Base-by-base conservation (phyloP, 2,113 vertebrate genomes). In the Sardina pilchardus region DNA sequence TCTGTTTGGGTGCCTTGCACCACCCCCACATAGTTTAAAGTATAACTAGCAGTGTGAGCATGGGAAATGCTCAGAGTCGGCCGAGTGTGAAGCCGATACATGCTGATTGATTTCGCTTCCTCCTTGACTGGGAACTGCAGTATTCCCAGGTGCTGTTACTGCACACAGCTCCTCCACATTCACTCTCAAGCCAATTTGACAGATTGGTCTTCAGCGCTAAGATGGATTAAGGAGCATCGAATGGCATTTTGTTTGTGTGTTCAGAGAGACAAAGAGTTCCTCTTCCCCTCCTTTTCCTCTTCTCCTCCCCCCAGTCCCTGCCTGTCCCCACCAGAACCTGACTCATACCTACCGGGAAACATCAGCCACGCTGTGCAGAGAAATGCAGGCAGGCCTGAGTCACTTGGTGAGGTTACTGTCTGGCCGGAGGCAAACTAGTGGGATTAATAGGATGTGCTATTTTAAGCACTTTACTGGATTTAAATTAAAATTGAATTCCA, bases 61-160 rank as follows among this genome's bases (percentile, higher is more conserved):
- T 78, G 17, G 71, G 71, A 78, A 36, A 85, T 82, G 39, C 91
- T 89, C 86, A 90, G 89, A 92, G 91, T 85, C 91, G 88, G 86
- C 88, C 87, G 90, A 92, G 90, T 93, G 93, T 93, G 92, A 91
- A 92, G 83, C 89, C 89, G 85, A 88, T 88, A 89, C 34, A 56
- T 48, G 85, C 88, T 90, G 91, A 91, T 92, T 93, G 92, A 92
- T 93, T 93, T 91, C 83, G 88, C 88, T 81, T 85, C 30, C 84
- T 91, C 89, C 89, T 86, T 81, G 85, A 86, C 85, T 86, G 84
- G 83, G 91, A 90, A 86, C 89, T 89, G 88, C 85, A 87, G 89
- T 89, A 94, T 92, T 93, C 92, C 94, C 91, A 59, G 63, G 90
- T 93, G 92, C 89, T 89, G 87, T 90, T 92, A 87, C 90, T 88